phyloP scores from a whole-genome alignment of 1,140 invertebrate species.

The Listronotus oregonensis region DNA sequence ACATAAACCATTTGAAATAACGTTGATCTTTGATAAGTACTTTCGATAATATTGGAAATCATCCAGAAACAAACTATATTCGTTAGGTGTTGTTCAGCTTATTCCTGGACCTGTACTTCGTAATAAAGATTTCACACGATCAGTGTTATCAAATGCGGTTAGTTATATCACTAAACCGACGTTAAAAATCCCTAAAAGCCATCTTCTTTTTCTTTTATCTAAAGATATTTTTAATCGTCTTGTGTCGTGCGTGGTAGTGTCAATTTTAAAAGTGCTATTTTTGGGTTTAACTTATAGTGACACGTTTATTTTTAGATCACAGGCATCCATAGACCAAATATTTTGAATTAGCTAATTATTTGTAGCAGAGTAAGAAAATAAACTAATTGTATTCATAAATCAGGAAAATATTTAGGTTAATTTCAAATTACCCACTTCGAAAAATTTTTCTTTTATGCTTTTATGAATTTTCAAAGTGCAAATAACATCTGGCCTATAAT shows the following conservation, averaged over 20 bases:
- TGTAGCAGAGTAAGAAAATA: constrained; percentile 10
- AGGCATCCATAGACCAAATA: constrained; percentile 3
- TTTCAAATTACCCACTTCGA: no score
- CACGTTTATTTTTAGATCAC: constrained; percentile 25
- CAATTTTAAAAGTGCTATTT: constrained; percentile 29
- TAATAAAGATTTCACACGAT: constrained; percentile 38
- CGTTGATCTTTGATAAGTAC: constrained; percentile 47
- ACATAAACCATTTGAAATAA: constrained; percentile 22
- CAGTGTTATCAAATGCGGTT: constrained; percentile 36
- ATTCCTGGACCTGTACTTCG: constrained; percentile 51
- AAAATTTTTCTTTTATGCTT: no score
- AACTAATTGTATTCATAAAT: constrained; percentile 16
- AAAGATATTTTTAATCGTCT: neutral
- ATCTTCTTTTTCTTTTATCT: constrained; percentile 9
- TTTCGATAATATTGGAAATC: constrained; percentile 46
- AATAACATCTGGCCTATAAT: no score
- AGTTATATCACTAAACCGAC: constrained; percentile 7
- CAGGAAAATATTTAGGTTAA: constrained; percentile 5
- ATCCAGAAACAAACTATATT: constrained; percentile 49
- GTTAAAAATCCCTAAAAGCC: constrained; percentile 18
- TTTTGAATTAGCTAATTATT: constrained; percentile 18
- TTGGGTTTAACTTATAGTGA: constrained; percentile 35
- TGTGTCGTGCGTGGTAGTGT: constrained; percentile 22
- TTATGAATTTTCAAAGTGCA: no score
- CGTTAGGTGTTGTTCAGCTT: constrained; percentile 43